These are phyloP conservation scores for Diplodus puntazzo DNA, from an alignment of 2,797 vertebrate species.

Conservation along the genomic window DNA sequence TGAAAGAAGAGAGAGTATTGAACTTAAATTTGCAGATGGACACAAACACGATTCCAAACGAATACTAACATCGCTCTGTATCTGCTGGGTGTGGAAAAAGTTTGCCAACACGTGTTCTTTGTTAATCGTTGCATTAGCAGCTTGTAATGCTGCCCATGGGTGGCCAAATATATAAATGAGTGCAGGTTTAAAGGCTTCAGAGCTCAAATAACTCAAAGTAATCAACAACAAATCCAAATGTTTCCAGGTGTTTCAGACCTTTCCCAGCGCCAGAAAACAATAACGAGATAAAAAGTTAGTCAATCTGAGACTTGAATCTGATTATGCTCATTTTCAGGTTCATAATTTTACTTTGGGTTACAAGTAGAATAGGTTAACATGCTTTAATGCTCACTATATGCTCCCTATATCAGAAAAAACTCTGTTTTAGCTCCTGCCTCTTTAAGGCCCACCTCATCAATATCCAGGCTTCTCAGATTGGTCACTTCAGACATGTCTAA, in stretches of 20 bases:
- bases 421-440: too few relatives aligned
- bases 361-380: too few relatives aligned
- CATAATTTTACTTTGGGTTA: too few relatives aligned
- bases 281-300: background rate
- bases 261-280: background rate
- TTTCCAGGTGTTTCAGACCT: background rate
- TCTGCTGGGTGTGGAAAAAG: background rate
- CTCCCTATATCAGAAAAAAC: too few relatives aligned
- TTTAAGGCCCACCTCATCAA: too few relatives aligned
- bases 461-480: too few relatives aligned
- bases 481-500: too few relatives aligned
- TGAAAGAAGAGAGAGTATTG: slow-evolving; percentile 30
- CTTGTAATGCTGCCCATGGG: slow-evolving; percentile 1
- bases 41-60: slow-evolving; percentile 16
- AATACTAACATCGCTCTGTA: slow-evolving; percentile 14
- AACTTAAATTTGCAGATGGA: slow-evolving; percentile 17
- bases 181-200: slow-evolving; percentile 5
- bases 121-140: slow-evolving; percentile 13
- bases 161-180: slow-evolving; percentile 15
- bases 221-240: background rate
- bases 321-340: too few relatives aligned
- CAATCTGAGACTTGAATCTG: background rate
- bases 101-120: background rate
- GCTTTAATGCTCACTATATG: too few relatives aligned
- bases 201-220: background rate